These are phyloP conservation scores for Xiphorhynchus erythropygius DNA, from an alignment of 2,797 vertebrate genomes.

Conservation along the genomic window DNA sequence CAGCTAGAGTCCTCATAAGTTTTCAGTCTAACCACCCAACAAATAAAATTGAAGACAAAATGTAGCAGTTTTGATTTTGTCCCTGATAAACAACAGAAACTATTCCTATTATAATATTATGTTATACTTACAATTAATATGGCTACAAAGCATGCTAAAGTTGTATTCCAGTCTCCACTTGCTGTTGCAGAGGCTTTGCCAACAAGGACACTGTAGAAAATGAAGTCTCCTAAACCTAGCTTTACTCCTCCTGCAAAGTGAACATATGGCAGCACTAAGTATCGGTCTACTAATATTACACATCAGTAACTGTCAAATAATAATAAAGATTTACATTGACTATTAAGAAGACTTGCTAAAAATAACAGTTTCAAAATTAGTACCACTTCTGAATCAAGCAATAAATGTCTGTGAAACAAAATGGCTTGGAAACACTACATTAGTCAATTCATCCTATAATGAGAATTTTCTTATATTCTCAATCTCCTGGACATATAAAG, in stretches of 20 bases:
- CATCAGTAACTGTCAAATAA: neutral
- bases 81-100: neutral
- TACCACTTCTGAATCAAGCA: neutral
- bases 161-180: slow-evolving; percentile 98
- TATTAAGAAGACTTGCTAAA: neutral
- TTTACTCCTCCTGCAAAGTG: slow-evolving; percentile 91
- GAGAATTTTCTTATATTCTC: neutral
- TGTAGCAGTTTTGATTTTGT: neutral
- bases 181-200: slow-evolving; percentile 96
- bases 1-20: neutral
- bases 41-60: neutral
- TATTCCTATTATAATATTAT: neutral
- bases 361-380: neutral
- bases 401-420: neutral
- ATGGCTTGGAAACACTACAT: neutral
- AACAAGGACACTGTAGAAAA: slow-evolving; percentile 99
- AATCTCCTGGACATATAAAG: neutral
- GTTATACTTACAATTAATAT: slow-evolving; percentile 94
- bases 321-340: neutral
- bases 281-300: neutral
- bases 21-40: neutral
- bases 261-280: slow-evolving; percentile 25
- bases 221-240: slow-evolving; percentile 96
- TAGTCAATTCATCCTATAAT: neutral
- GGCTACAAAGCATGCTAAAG: slow-evolving; percentile 96